Evolutionary conservation across 2,888 invertebrate species (phyloP).

Genomic region (Cantharis lateralis): DNA sequence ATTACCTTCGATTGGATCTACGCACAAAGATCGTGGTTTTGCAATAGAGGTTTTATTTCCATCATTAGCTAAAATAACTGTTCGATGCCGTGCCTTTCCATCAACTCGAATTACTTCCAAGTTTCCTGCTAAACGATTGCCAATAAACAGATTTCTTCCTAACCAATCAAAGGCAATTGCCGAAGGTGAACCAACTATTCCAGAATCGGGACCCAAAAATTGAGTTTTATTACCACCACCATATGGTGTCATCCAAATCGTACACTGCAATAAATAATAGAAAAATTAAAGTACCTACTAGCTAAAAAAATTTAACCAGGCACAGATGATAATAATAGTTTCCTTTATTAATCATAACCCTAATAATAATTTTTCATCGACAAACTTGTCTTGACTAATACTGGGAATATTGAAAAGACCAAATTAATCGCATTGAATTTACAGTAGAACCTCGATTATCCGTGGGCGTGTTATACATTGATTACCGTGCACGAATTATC

Average conservation of each 20-base stretch:
- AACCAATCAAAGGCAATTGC: conserved; percentile 96
- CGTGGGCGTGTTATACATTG: no score
- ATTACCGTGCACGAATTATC: no score
- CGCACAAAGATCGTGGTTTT: conserved; percentile 81
- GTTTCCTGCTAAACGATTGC: conserved; percentile 86
- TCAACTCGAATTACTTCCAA: conserved; percentile 88
- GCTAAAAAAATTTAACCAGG: no score
- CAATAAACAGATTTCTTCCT: conserved; percentile 91
- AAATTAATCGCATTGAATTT: no score
- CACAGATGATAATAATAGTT: no score
- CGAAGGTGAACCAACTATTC: conserved; percentile 90
- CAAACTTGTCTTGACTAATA: no score
- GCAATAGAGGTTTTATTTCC: conserved; percentile 86
- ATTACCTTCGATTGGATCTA: conserved; percentile 93
- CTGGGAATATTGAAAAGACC: no score
- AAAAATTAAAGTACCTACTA: background rate
- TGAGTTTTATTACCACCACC: conserved; percentile 84
- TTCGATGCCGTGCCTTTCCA: conserved; percentile 80
- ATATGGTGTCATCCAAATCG: conserved; percentile 82
- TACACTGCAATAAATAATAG: conserved; percentile 64
- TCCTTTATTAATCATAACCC: no score
- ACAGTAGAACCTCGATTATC: no score
- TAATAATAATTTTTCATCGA: no score
- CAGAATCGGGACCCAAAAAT: conserved; percentile 79
- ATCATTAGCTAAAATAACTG: conserved; percentile 87